Evolutionary conservation across 2,888 invertebrate genomes (phyloP).

Genomic region (Drosophila nr. perissopoda): DNA sequence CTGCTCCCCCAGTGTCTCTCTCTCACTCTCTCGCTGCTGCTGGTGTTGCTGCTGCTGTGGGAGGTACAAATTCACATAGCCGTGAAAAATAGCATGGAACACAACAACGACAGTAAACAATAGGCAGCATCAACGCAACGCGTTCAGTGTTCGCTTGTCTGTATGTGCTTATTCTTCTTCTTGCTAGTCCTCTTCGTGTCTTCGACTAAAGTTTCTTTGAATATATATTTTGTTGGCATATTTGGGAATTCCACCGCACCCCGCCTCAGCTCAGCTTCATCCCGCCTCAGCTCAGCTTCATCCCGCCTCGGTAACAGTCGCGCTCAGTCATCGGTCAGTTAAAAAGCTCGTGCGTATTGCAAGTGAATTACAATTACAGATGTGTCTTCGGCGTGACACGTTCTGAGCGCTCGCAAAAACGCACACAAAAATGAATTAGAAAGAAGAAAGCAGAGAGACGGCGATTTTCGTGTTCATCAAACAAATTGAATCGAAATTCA

Average conservation of each 20-base stretch:
- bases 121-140: conserved; percentile 57
- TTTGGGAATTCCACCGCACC: conserved; percentile 12
- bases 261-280: background rate
- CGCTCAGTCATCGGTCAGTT: conserved; percentile 34
- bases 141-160: conserved; percentile 37
- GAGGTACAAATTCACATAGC: conserved; percentile 74
- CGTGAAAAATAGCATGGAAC: conserved; percentile 65
- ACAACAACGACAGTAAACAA: conserved; percentile 77
- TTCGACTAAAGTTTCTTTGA: conserved; percentile 6
- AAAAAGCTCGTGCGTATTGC: conserved; percentile 40
- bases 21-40: conserved; percentile 26
- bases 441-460: background rate
- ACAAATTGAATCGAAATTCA: background rate
- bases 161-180: conserved; percentile 10
- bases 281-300: background rate
- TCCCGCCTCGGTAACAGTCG: conserved; percentile 24
- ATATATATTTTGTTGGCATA: conserved; percentile 36
- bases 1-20: conserved; percentile 65
- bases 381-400: conserved; percentile 43
- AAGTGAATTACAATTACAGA: conserved; percentile 35
- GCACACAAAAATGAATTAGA: background rate
- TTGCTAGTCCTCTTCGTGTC: conserved; percentile 21
- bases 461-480: background rate
- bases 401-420: conserved; percentile 12
- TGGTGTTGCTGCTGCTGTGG: conserved; percentile 68